These are phyloP conservation scores for Pachycephala philippinensis DNA, from an alignment of 2,113 vertebrate species.

Conservation along the genomic window DNA sequence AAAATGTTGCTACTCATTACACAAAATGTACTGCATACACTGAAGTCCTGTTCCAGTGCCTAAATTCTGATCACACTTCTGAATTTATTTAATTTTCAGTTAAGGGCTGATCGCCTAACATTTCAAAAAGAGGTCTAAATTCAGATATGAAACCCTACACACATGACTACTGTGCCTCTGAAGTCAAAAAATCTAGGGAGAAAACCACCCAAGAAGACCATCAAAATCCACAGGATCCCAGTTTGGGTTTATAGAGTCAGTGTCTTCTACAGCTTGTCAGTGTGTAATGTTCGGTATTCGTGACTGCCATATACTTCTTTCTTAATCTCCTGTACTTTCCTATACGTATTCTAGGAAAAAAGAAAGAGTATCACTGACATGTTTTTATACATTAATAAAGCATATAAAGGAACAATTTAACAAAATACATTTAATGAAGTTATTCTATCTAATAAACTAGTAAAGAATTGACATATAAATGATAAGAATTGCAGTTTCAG, in stretches of 20 bases:
- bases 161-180: neutral
- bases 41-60: neutral
- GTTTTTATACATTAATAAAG: neutral
- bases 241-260: neutral
- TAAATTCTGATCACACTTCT: neutral
- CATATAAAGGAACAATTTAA: neutral
- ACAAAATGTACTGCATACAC: neutral
- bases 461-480: neutral
- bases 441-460: neutral
- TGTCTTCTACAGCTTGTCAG: neutral
- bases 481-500: neutral
- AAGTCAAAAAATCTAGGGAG: neutral
- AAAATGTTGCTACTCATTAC: neutral
- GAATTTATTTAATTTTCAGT: neutral
- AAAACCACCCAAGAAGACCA: neutral
- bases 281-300: neutral
- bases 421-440: neutral
- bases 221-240: neutral
- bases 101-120: neutral
- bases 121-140: neutral
- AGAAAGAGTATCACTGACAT: neutral
- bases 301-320: neutral
- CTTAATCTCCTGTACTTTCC: neutral
- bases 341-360: neutral
- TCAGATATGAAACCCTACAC: neutral